A percentile compares a stretch with the other conserved stretches of the same genome.
Conservation (phyloP, 1,140 invertebrate species). For the Zaprionus camerounensis region DNA sequence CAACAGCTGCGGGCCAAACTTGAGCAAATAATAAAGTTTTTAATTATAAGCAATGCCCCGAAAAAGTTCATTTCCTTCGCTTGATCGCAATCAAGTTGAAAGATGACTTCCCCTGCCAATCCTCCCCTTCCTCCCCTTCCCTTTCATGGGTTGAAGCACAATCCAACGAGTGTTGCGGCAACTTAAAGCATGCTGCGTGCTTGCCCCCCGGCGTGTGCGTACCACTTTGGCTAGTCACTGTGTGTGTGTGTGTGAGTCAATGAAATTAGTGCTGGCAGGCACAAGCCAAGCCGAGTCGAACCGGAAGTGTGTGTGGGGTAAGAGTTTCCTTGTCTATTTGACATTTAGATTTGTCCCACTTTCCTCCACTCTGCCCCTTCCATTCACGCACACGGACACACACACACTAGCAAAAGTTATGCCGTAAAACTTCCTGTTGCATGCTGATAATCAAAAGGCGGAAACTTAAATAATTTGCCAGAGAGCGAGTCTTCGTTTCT, state of each 20-base stretch:
- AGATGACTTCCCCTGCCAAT: constrained; percentile 23
- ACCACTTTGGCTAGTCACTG: constrained; percentile 49
- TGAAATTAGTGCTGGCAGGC: constrained; percentile 71
- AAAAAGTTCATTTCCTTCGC: constrained; percentile 58
- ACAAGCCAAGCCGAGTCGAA: constrained; percentile 16
- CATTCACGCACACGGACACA: constrained; percentile 20
- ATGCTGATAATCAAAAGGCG: constrained; percentile 63
- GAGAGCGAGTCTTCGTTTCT: constrained; percentile 46
- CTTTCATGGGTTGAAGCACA: constrained; percentile 13
- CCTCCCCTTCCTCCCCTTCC: not conserved
- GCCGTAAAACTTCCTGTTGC: constrained; percentile 57
- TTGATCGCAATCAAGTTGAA: constrained; percentile 61
- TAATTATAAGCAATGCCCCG: constrained; percentile 76
- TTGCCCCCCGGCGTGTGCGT: constrained; percentile 31
- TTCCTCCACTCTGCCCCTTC: not conserved
- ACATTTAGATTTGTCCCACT: constrained; percentile 63
- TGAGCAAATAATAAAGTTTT: constrained; percentile 81
- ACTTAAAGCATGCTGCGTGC: constrained; percentile 21
- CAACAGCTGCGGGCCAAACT: constrained; percentile 79
- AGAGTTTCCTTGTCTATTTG: constrained; percentile 56
- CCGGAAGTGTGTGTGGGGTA: constrained; percentile 66
- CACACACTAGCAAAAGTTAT: constrained; percentile 56
- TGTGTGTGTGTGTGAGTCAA: constrained; percentile 51
- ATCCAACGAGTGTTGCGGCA: constrained; percentile 20
- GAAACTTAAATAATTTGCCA: constrained; percentile 71